Conservation (phyloP, 2,113 vertebrate species). For the Pristiophorus japonicus region DNA sequence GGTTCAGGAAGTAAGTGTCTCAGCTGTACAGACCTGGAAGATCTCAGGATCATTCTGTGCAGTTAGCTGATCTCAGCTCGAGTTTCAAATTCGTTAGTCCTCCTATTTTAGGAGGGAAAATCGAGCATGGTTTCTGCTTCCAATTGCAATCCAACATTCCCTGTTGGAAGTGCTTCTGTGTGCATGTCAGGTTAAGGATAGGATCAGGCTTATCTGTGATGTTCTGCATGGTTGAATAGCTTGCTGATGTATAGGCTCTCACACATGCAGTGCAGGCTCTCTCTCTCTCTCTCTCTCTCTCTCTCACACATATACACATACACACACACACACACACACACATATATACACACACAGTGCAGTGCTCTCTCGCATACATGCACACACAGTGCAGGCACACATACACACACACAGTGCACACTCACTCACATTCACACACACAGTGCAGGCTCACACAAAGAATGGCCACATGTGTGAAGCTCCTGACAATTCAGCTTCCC, state of each 20-base stretch:
- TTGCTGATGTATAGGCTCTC: neutral
- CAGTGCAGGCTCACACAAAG: too few species aligned
- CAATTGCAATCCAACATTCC: neutral
- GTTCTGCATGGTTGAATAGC: neutral
- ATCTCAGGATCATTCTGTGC: neutral
- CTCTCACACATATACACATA: too few species aligned
- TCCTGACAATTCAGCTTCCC: neutral
- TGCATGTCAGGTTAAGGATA: neutral
- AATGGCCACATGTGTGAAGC: neutral
- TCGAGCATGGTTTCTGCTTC: neutral
- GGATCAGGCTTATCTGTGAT: neutral
- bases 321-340: too few species aligned
- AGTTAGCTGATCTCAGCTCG: neutral
- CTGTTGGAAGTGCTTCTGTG: neutral
- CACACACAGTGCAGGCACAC: too few species aligned
- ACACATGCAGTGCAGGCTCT: too few species aligned
- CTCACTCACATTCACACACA: too few species aligned
- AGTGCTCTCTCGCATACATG: too few species aligned
- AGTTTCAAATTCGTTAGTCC: neutral
- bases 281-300: too few species aligned
- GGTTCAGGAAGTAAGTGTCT: neutral
- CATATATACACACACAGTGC: too few species aligned
- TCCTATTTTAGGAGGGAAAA: neutral
- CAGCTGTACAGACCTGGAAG: neutral
- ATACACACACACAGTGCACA: too few species aligned